Evolutionary conservation across 1,140 invertebrate genomes (phyloP).

Genomic region (Heterodera schachtii): DNA sequence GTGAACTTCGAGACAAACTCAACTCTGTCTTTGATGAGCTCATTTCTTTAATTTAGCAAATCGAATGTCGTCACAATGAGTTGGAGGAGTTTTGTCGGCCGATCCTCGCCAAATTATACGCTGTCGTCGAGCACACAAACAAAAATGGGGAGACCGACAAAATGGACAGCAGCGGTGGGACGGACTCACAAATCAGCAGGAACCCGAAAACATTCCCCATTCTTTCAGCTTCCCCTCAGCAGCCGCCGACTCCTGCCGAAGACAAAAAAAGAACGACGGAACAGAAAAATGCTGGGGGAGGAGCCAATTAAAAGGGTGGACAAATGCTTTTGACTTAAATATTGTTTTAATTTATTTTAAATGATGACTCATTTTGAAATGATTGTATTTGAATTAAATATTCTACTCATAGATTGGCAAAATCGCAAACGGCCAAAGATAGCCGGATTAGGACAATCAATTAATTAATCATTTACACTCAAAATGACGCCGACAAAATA

Average conservation of each 20-base stretch:
- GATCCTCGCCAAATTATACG: constrained; percentile 13
- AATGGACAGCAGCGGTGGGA: neutral
- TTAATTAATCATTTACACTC: no score
- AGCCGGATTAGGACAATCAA: no score
- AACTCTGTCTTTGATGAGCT: neutral
- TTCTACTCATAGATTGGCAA: no score
- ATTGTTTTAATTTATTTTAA: neutral
- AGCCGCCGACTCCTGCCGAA: neutral
- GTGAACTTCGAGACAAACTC: neutral
- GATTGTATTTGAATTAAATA: no score
- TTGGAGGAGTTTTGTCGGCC: constrained; percentile 26
- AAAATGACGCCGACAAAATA: no score
- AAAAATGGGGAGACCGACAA: neutral
- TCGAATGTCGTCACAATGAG: constrained; percentile 28
- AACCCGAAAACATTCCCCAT: neutral
- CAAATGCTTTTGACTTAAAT: neutral
- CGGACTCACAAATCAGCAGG: neutral
- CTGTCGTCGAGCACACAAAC: neutral
- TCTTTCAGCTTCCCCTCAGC: neutral
- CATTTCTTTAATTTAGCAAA: constrained; percentile 14
- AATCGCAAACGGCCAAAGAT: no score
- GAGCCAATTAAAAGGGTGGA: neutral
- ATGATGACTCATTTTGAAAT: no score
- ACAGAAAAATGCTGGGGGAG: neutral
- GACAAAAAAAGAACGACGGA: neutral